Percentiles rank a stretch among this genome's conserved stretches.
Conservation (phyloP, 2,113 vertebrate genomes). For the Pavo muticus region DNA sequence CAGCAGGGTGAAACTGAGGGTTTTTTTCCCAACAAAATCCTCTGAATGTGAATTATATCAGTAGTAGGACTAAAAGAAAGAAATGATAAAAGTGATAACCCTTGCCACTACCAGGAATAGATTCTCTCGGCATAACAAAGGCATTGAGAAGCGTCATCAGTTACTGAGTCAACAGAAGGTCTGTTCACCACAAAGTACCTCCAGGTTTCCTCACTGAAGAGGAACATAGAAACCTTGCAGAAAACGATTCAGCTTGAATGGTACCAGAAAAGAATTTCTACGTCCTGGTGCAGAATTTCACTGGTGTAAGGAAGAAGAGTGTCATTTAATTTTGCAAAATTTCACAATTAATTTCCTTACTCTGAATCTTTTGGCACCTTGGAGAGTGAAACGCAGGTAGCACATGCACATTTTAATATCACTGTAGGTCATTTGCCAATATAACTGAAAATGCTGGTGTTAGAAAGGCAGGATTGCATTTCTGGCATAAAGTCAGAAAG, state of each 20-base stretch:
- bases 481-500: background rate
- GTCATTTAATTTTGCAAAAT: background rate
- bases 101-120: background rate
- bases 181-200: background rate
- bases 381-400: background rate
- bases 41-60: background rate
- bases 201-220: background rate
- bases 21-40: background rate
- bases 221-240: accelerated
- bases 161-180: background rate
- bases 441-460: background rate
- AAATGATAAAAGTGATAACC: background rate
- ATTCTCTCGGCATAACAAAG: background rate
- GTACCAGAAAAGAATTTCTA: background rate
- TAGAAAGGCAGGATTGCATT: background rate
- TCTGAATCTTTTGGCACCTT: background rate
- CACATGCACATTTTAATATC: background rate
- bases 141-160: background rate
- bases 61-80: background rate
- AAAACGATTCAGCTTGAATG: background rate
- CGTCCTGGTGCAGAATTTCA: background rate
- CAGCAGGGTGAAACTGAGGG: background rate
- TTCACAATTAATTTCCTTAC: background rate
- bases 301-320: background rate
- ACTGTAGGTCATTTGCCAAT: background rate